These are phyloP conservation scores for Camponotus floridanus DNA, from an alignment of 1,140 invertebrate genomes.

Conservation along the genomic window DNA sequence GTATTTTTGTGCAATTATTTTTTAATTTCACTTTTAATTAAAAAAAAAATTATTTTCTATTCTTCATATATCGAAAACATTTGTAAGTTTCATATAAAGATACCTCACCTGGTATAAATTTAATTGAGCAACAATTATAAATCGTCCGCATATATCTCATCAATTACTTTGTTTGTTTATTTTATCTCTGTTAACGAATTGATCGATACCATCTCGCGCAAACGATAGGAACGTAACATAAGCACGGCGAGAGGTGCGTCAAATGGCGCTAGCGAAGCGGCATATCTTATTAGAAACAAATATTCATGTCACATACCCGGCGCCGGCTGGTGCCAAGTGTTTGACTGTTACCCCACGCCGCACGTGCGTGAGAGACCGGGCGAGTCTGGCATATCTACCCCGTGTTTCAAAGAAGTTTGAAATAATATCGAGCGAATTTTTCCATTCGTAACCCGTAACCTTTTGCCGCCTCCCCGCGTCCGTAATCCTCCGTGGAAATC, in stretches of 20 bases:
- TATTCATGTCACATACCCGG: constrained; percentile 86
- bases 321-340: constrained; percentile 86
- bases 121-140: constrained; percentile 20
- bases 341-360: constrained; percentile 84
- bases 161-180: constrained; percentile 10
- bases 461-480: background rate
- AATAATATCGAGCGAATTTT: constrained; percentile 81
- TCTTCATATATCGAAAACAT: background rate
- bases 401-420: constrained; percentile 77
- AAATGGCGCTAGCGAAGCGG: constrained; percentile 81
- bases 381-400: constrained; percentile 67
- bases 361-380: constrained; percentile 77
- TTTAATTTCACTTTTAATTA: background rate
- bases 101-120: too few species aligned
- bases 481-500: constrained; percentile 26
- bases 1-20: background rate
- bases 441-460: constrained; percentile 42
- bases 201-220: constrained; percentile 14
- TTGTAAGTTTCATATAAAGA: too few species aligned
- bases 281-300: constrained; percentile 87
- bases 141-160: background rate
- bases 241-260: constrained; percentile 72
- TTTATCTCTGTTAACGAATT: constrained; percentile 33
- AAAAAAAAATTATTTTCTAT: background rate
- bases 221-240: constrained; percentile 51